Evolutionary conservation across 1,140 invertebrate species (phyloP).

Genomic region (Notospermus geniculatus): DNA sequence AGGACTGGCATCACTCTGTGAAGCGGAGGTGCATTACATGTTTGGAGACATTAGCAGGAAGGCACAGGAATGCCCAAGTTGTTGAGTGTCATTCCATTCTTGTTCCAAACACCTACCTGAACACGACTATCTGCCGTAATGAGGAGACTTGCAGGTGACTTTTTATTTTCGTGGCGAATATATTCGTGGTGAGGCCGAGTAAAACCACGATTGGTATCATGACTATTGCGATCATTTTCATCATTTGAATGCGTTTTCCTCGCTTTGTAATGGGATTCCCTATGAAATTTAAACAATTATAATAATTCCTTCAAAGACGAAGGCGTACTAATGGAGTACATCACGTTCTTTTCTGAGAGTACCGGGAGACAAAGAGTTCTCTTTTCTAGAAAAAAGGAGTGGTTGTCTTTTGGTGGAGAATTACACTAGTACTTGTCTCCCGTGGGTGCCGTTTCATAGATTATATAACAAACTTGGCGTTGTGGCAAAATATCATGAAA

Average conservation of each 20-base stretch:
- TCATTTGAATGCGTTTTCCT: constrained; percentile 40
- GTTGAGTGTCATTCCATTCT: no score
- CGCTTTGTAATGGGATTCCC: constrained; percentile 37
- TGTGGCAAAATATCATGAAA: not conserved
- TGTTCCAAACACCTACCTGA: constrained; percentile 20
- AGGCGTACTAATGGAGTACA: no score
- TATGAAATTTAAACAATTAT: constrained; percentile 17
- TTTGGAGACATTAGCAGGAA: no score
- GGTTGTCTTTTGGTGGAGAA: not conserved
- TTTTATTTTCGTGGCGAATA: constrained; percentile 31
- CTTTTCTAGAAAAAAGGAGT: no score
- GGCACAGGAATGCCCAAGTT: no score
- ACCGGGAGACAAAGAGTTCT: no score
- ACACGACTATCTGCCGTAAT: constrained; percentile 24
- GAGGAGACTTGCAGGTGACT: constrained; percentile 30
- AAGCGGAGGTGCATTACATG: no score
- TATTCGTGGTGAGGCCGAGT: constrained; percentile 35
- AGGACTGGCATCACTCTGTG: no score
- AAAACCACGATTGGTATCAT: constrained; percentile 34
- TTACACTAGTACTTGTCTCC: not conserved
- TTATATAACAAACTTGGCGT: not conserved
- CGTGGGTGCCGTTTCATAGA: not conserved
- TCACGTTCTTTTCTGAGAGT: no score
- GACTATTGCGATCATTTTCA: constrained; percentile 37
- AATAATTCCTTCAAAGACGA: not conserved